phyloP scores from a whole-genome alignment of 1,140 invertebrate species.

The Ridgeia piscesae region DNA sequence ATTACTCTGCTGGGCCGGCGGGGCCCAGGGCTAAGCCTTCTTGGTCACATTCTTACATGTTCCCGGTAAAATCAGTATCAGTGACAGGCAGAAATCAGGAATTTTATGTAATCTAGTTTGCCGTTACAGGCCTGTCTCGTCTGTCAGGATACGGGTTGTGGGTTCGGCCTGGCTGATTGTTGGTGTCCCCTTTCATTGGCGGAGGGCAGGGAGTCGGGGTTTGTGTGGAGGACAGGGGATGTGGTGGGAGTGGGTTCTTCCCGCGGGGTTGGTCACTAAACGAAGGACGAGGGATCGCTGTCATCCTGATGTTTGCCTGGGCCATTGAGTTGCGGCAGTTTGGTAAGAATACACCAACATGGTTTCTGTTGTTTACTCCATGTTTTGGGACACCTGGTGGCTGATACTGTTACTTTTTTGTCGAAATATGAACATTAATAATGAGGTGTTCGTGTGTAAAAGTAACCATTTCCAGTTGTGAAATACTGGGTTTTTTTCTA shows the following conservation, averaged over 20 bases:
- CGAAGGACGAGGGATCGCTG: background rate
- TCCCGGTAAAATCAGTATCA: background rate
- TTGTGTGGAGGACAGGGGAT: background rate
- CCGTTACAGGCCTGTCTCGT: background rate
- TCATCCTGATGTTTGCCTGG: background rate
- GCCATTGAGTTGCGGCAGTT: background rate
- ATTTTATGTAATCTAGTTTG: background rate
- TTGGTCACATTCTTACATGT: background rate
- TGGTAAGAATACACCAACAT: background rate
- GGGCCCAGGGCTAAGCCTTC: background rate
- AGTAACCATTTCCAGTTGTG: too few relatives aligned
- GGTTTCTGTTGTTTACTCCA: background rate
- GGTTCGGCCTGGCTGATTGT: background rate
- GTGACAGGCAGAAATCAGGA: conserved; percentile 3
- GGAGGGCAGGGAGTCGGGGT: background rate
- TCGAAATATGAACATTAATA: background rate
- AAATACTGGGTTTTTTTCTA: too few relatives aligned
- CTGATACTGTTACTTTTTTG: background rate
- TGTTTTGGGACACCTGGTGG: background rate
- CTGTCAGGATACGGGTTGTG: background rate
- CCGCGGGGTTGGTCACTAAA: background rate
- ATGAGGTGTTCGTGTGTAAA: background rate
- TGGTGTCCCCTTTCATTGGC: background rate
- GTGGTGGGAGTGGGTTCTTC: background rate
- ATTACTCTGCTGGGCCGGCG: background rate